Conservation (phyloP, 2,888 invertebrate species). For the Craniophora ligustri region DNA sequence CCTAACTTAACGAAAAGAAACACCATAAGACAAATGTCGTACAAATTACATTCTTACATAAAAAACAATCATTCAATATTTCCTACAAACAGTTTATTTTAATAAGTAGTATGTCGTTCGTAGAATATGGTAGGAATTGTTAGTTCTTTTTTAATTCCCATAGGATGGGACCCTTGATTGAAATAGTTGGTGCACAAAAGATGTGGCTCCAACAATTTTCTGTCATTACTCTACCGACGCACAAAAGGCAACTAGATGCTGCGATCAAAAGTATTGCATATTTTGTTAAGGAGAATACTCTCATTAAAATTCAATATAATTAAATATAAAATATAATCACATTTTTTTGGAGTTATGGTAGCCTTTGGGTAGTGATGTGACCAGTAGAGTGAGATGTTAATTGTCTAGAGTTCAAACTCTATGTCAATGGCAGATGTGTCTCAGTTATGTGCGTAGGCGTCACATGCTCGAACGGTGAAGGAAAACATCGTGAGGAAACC, state of each 20-base stretch:
- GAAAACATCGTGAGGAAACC: too few species aligned
- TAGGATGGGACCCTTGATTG: constrained; percentile 65
- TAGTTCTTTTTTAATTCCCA: constrained; percentile 64
- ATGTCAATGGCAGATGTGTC: too few species aligned
- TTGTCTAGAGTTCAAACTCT: too few species aligned
- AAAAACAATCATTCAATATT: constrained; percentile 40
- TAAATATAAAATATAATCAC: too few species aligned
- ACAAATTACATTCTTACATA: constrained; percentile 5
- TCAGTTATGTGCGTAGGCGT: too few species aligned
- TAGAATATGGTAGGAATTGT: constrained; percentile 25
- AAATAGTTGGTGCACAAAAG: constrained; percentile 76
- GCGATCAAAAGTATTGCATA: constrained; percentile 63
- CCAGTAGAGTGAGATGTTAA: too few species aligned
- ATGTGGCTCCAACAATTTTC: constrained; percentile 72
- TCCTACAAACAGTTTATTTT: constrained; percentile 39
- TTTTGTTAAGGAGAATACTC: constrained; percentile 68
- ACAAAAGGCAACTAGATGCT: constrained; percentile 71
- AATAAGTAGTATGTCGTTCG: constrained; percentile 36
- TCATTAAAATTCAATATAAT: too few species aligned
- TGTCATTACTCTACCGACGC: constrained; percentile 72
- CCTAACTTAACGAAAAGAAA: too few species aligned
- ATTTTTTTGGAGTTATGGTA: too few species aligned
- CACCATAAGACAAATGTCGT: too few species aligned
- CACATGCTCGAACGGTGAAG: too few species aligned
- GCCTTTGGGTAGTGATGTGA: too few species aligned